A percentile compares a stretch with the other conserved stretches of the same genome.
Evolutionary conservation across 1,140 invertebrate genomes (phyloP).

Genomic region (Danaus plexippus): DNA sequence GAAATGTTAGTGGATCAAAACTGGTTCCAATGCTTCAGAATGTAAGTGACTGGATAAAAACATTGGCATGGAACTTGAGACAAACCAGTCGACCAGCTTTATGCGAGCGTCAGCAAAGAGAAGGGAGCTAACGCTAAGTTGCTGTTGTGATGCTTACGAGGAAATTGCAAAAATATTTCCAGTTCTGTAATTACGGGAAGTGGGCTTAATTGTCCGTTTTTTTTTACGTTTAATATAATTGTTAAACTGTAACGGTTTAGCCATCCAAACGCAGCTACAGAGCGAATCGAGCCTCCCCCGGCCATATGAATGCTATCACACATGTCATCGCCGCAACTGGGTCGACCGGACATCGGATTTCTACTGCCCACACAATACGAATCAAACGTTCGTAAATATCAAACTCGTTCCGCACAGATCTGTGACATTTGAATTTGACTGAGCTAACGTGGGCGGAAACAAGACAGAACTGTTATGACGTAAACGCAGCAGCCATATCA

Average conservation of each 20-base stretch:
- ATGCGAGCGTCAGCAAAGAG: too few species aligned
- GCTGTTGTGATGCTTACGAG: conserved; percentile 4
- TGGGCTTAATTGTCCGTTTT: conserved; percentile 11
- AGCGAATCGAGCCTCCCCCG: conserved; percentile 33
- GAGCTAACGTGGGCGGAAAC: conserved; percentile 29
- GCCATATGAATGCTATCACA: conserved; percentile 50
- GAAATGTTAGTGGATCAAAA: conserved; percentile 60
- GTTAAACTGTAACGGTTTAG: conserved; percentile 8
- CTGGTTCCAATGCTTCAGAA: conserved; percentile 66
- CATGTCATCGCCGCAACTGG: conserved; percentile 51
- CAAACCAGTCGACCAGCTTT: conserved; percentile 51
- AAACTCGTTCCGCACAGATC: conserved; percentile 22
- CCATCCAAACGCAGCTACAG: conserved; percentile 24
- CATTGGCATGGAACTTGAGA: conserved; percentile 40
- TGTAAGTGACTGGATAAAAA: conserved; percentile 69
- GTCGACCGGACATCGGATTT: conserved; percentile 58
- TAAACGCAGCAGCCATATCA: neutral
- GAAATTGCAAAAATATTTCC: conserved; percentile 25
- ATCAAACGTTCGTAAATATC: conserved; percentile 32
- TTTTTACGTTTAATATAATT: conserved; percentile 4
- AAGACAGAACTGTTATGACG: conserved; percentile 3
- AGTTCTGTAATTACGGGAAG: conserved; percentile 18
- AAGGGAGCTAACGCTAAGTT: neutral
- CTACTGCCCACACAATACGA: conserved; percentile 42
- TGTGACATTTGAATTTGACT: conserved; percentile 32